Evolutionary conservation across 2,113 vertebrate species (phyloP).

Genomic region (Bufo bufo): DNA sequence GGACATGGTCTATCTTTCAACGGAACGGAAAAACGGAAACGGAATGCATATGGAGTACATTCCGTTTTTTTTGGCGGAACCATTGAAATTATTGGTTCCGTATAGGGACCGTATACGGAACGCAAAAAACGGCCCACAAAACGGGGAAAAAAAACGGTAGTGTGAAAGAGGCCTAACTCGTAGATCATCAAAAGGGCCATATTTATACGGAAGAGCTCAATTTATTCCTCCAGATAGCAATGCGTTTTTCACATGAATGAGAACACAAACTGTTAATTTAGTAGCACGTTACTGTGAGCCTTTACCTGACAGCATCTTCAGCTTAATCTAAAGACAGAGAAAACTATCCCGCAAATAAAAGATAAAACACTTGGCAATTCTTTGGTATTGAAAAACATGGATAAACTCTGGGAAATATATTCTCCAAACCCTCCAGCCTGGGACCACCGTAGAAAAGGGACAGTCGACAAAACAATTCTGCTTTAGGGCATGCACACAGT

Average conservation of each 20-base stretch:
- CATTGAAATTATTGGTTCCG: too few species aligned
- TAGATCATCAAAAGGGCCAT: background rate
- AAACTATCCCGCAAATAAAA: background rate
- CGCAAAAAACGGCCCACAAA: too few species aligned
- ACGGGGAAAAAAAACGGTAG: too few species aligned
- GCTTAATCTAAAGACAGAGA: background rate
- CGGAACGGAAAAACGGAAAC: too few species aligned
- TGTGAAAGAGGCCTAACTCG: too few species aligned
- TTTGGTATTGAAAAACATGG: background rate
- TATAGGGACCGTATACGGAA: too few species aligned
- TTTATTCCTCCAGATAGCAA: background rate
- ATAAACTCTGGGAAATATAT: background rate
- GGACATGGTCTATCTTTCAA: too few species aligned
- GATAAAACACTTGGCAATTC: background rate
- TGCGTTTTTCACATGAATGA: background rate
- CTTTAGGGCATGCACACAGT: background rate
- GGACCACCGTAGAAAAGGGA: background rate
- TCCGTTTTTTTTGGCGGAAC: too few species aligned
- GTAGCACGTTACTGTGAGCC: background rate
- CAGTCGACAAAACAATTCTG: background rate
- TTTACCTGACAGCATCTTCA: background rate
- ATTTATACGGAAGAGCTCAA: background rate
- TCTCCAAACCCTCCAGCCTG: background rate
- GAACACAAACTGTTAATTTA: background rate
- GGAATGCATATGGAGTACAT: too few species aligned